Conservation (phyloP, 2,113 vertebrate genomes). For the Gnathonemus longibarbis region DNA sequence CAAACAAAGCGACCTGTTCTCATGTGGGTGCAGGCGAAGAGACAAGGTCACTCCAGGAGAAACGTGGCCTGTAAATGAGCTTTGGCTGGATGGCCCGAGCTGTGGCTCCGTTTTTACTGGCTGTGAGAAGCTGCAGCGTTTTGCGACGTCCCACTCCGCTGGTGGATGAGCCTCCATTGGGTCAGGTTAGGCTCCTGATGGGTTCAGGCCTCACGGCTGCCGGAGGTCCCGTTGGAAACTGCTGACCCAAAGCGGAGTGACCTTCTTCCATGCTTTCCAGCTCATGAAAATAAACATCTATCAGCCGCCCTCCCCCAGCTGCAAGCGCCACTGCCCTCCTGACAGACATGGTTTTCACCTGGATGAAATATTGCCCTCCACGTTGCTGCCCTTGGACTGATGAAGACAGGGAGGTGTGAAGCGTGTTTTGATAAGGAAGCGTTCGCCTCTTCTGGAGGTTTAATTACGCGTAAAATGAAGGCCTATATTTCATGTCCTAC, state of each 20-base stretch:
- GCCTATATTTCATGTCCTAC: not conserved
- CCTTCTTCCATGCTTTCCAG: not conserved
- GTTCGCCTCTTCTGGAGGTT: not conserved
- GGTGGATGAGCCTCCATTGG: not conserved
- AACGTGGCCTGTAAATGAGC: slow-evolving; percentile 27
- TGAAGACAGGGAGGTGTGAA: not conserved
- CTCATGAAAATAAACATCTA: slow-evolving; percentile 6
- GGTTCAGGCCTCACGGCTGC: not conserved
- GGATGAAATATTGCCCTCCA: slow-evolving; percentile 12
- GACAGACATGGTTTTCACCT: not conserved
- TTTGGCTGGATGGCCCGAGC: slow-evolving; percentile 20
- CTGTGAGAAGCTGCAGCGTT: not conserved
- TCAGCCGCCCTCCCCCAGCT: not conserved
- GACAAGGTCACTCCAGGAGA: slow-evolving; percentile 10
- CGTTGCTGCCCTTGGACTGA: not conserved
- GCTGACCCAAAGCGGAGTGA: not conserved
- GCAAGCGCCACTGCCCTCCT: not conserved
- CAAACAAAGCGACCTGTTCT: slow-evolving; percentile 40
- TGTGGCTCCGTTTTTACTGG: not conserved
- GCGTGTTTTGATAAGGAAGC: not conserved
- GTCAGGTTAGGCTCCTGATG: not conserved
- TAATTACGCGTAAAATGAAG: slow-evolving; percentile 11
- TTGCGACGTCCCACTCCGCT: not conserved
- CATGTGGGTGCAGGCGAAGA: slow-evolving; percentile 37
- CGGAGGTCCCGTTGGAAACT: not conserved